Conservation (phyloP, 2,888 invertebrate species). For the Tenthredo scrophulariae region DNA sequence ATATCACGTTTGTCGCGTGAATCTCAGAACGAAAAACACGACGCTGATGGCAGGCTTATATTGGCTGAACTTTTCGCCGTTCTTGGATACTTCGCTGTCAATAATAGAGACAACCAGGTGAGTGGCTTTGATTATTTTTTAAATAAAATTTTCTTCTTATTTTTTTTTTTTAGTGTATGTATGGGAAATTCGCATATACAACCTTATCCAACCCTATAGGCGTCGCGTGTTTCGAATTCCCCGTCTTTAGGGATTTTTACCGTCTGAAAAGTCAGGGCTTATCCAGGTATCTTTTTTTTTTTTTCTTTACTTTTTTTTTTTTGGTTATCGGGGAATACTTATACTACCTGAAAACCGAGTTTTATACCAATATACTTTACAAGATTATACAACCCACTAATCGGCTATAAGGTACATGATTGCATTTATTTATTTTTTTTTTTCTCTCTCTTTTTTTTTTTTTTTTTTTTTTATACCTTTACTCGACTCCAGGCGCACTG, state of each 20-base stretch:
- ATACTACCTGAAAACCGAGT: background rate
- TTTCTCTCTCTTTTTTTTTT: too few species aligned
- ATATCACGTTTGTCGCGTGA: conserved; percentile 85
- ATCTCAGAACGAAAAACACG: conserved; percentile 77
- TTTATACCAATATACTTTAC: background rate
- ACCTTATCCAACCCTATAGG: too few species aligned
- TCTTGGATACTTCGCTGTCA: conserved; percentile 91
- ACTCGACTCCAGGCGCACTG: background rate
- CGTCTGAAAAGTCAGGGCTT: background rate
- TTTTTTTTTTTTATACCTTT: too few species aligned
- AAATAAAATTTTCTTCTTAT: background rate
- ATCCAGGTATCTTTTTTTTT: too few species aligned
- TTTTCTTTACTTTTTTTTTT: too few species aligned
- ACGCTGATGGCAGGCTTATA: conserved; percentile 82
- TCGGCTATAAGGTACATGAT: background rate
- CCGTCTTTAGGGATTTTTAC: background rate
- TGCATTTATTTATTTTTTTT: background rate
- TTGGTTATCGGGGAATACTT: conserved; percentile 20
- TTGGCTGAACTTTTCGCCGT: conserved; percentile 89
- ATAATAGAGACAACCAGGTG: conserved; percentile 89
- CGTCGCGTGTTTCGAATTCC: background rate
- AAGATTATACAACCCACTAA: background rate
- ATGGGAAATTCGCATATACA: too few species aligned
- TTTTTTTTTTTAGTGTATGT: background rate
- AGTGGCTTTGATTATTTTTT: conserved; percentile 57